Percentiles rank a stretch among this genome's conserved stretches.
Evolutionary conservation across 1,140 invertebrate species (phyloP).

Genomic region (Macrotrachela quadricornifera): DNA sequence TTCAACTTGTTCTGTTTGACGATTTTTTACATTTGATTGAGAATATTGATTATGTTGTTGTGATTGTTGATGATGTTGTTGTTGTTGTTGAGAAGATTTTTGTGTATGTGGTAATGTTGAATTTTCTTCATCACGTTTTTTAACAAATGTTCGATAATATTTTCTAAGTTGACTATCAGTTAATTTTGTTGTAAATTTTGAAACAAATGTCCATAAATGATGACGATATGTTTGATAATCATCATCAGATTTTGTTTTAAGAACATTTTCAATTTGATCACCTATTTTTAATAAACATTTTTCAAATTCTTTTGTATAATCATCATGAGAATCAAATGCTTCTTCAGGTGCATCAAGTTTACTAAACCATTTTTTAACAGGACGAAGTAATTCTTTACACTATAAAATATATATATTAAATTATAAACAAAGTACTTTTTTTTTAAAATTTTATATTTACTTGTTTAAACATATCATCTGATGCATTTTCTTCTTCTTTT

Average conservation of each 20-base stretch:
- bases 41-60: too few species aligned
- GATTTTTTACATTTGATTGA: too few species aligned
- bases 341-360: slow-evolving; percentile 67
- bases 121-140: slow-evolving; percentile 34
- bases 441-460: background rate
- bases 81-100: too few species aligned
- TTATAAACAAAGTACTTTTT: background rate
- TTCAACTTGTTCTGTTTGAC: too few species aligned
- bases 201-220: slow-evolving; percentile 91
- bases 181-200: slow-evolving; percentile 85
- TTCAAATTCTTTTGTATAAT: slow-evolving; percentile 23
- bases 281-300: slow-evolving; percentile 74
- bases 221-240: slow-evolving; percentile 66
- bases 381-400: slow-evolving; percentile 94
- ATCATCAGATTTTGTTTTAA: slow-evolving; percentile 36
- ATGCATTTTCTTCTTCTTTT: background rate
- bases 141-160: slow-evolving; percentile 70
- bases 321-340: slow-evolving; percentile 40
- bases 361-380: slow-evolving; percentile 77
- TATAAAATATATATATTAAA: slow-evolving; percentile 28
- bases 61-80: too few species aligned
- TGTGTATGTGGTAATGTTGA: too few species aligned
- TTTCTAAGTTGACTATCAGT: slow-evolving; percentile 77
- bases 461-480: background rate
- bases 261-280: slow-evolving; percentile 66